Conservation (phyloP, 2,797 vertebrate species). For the Sylvilagus floridanus region DNA sequence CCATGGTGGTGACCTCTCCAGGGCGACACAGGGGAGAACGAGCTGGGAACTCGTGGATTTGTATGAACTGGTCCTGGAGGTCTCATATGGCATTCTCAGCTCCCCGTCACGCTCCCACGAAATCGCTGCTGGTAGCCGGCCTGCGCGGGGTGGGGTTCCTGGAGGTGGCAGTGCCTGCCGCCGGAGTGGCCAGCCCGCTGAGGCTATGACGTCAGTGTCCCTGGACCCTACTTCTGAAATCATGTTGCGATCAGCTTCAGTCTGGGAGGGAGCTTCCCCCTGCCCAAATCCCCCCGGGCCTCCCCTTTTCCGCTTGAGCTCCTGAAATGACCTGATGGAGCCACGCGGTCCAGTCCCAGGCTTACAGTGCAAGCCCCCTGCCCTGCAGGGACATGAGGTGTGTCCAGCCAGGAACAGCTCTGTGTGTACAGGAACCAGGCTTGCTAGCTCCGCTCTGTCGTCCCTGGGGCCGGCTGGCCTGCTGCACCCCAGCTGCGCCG, state of each 20-base stretch:
- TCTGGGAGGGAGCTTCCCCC: not conserved
- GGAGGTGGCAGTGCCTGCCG: not conserved
- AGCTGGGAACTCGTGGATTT: not conserved
- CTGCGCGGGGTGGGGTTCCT: not conserved
- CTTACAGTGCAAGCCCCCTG: too few relatives aligned
- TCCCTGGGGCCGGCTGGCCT: too few relatives aligned
- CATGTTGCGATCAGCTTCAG: not conserved
- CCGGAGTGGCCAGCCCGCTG: not conserved
- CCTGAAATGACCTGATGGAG: too few relatives aligned
- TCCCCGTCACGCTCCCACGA: not conserved
- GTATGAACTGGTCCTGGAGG: not conserved
- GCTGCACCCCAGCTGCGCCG: too few relatives aligned
- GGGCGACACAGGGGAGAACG: not conserved
- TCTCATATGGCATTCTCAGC: not conserved
- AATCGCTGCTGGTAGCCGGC: not conserved
- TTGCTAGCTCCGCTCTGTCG: too few relatives aligned
- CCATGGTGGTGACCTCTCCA: fast-evolving
- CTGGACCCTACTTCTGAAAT: not conserved
- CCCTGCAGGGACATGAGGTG: too few relatives aligned
- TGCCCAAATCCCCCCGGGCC: fast-evolving
- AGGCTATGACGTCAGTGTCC: too few relatives aligned
- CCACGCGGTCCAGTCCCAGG: too few relatives aligned
- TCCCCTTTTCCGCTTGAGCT: too few relatives aligned
- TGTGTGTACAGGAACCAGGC: too few relatives aligned
- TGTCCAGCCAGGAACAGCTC: too few relatives aligned